Evolutionary conservation across 2,888 invertebrate genomes (phyloP).

Genomic region (Nasonia oneida): DNA sequence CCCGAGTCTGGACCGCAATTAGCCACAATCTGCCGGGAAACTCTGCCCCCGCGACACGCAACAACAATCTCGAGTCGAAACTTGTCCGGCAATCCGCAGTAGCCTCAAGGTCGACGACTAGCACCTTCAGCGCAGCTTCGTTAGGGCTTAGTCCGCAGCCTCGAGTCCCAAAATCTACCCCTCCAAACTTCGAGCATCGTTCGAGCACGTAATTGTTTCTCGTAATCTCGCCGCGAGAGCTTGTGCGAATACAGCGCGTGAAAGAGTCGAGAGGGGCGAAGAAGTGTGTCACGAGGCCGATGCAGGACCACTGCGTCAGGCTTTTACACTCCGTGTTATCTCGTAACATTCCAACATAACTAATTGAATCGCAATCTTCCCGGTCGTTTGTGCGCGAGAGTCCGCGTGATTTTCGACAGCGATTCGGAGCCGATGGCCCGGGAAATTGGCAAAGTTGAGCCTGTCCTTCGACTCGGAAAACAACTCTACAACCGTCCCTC

Average conservation of each 20-base stretch:
- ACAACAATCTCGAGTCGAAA: not conserved
- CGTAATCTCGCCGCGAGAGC: not conserved
- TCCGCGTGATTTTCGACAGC: conserved; percentile 13
- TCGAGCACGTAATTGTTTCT: conserved; percentile 12
- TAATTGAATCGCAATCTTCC: not conserved
- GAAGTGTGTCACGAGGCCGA: not conserved
- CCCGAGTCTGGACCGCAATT: not conserved
- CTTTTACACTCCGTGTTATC: too few species aligned
- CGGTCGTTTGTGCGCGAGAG: not conserved
- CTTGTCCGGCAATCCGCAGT: not conserved
- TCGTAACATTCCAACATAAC: not conserved
- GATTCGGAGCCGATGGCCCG: conserved; percentile 15
- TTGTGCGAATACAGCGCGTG: not conserved
- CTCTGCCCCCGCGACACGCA: not conserved
- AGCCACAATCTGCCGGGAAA: not conserved
- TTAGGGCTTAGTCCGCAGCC: not conserved
- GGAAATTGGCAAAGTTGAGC: conserved; percentile 44
- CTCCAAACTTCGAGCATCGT: not conserved
- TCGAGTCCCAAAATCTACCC: not conserved
- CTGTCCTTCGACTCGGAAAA: not conserved
- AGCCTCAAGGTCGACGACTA: conserved; percentile 20
- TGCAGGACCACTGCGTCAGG: not conserved
- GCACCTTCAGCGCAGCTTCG: not conserved
- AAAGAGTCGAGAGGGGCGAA: not conserved
- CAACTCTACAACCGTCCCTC: conserved; percentile 2